Conservation (phyloP, 2,797 vertebrate species). For the Halcyon badia region DNA sequence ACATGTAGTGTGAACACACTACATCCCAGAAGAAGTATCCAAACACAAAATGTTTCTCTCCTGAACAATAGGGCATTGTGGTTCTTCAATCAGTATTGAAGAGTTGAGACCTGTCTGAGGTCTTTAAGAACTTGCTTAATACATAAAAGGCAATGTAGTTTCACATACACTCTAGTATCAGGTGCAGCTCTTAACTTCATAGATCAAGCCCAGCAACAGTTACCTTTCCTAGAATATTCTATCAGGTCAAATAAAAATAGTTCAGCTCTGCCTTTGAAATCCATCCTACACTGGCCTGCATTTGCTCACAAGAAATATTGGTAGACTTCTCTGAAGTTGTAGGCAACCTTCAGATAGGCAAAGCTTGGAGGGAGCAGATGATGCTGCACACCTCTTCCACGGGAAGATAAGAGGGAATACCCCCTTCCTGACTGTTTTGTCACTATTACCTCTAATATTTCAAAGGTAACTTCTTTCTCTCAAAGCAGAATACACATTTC, state of each 20-base stretch:
- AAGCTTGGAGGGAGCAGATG: neutral
- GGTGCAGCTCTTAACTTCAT: neutral
- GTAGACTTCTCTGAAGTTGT: neutral
- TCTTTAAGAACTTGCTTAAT: neutral
- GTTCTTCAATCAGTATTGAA: neutral
- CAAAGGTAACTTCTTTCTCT: slow-evolving; percentile 2
- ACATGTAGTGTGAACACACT: neutral
- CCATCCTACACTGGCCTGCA: neutral
- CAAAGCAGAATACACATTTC: neutral
- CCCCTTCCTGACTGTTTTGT: neutral
- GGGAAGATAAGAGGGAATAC: neutral
- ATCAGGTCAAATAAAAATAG: neutral
- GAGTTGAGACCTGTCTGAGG: neutral
- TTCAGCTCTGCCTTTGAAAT: neutral
- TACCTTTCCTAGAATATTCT: neutral
- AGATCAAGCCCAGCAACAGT: neutral
- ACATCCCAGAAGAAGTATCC: neutral
- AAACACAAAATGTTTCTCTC: neutral
- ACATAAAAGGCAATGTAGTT: neutral
- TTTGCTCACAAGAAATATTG: neutral
- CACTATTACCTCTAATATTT: neutral
- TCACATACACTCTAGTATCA: accelerated
- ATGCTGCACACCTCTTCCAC: neutral
- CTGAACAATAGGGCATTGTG: neutral
- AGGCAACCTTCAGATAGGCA: neutral